These are phyloP conservation scores for Ectropis grisescens DNA, from an alignment of 1,140 invertebrate genomes.

Conservation along the genomic window DNA sequence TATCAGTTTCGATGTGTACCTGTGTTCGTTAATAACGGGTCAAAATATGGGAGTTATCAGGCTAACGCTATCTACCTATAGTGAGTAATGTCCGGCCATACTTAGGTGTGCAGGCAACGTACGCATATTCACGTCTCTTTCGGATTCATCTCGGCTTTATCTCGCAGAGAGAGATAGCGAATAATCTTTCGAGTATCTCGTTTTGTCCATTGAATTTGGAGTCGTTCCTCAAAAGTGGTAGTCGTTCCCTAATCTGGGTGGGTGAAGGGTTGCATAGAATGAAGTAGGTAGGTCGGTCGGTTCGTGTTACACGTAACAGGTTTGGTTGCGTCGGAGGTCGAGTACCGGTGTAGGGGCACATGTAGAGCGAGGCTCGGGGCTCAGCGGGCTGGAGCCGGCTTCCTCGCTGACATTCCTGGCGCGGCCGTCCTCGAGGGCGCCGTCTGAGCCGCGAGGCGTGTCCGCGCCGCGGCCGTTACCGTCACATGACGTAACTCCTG, in stretches of 20 bases:
- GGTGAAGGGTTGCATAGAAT: constrained; percentile 19
- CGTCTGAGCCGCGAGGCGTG: constrained; percentile 59
- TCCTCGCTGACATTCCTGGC: constrained; percentile 47
- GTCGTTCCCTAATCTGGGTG: constrained; percentile 6
- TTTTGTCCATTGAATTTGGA: constrained; percentile 9
- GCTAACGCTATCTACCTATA: constrained; percentile 60
- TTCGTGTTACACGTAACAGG: constrained; percentile 60
- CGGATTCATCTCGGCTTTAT: constrained; percentile 29
- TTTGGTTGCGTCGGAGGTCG: constrained; percentile 61
- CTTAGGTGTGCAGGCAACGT: constrained; percentile 67
- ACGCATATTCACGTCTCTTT: constrained; percentile 63
- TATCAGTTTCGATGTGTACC: constrained; percentile 27
- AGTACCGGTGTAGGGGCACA: constrained; percentile 53
- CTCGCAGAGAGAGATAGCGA: constrained; percentile 38
- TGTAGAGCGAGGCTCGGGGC: constrained; percentile 49
- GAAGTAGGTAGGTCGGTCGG: constrained; percentile 23
- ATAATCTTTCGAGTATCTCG: constrained; percentile 23
- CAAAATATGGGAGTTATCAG: constrained; percentile 44
- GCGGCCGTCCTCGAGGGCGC: constrained; percentile 46
- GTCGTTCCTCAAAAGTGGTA: constrained; percentile 18
- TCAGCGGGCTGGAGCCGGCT: constrained; percentile 32
- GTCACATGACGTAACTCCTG: constrained; percentile 57
- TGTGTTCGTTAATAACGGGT: constrained; percentile 26
- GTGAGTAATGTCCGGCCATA: constrained; percentile 69
- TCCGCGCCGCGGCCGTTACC: constrained; percentile 49